Evolutionary conservation across 2,797 vertebrate species (phyloP).

Genomic region (Bradypodion pumilum): DNA sequence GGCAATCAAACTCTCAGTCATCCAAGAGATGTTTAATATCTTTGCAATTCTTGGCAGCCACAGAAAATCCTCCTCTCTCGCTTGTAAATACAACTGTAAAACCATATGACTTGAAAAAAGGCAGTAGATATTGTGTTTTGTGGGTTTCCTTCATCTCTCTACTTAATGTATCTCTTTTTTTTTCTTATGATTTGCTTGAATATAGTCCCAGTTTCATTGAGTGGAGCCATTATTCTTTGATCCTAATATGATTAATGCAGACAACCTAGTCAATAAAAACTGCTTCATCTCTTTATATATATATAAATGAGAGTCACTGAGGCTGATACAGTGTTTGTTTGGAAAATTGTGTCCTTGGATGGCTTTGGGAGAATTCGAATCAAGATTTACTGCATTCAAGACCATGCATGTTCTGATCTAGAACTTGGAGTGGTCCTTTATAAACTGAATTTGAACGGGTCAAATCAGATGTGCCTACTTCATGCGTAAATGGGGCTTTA

Average conservation of each 20-base stretch:
- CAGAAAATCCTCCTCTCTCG: conserved; percentile 9
- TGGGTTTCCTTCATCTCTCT: not conserved
- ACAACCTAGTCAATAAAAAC: not conserved
- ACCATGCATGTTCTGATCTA: not conserved
- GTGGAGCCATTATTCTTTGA: conserved; percentile 1
- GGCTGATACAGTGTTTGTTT: not conserved
- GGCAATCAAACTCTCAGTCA: conserved; percentile 14
- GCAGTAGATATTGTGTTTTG: not conserved
- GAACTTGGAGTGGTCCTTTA: no score
- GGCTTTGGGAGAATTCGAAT: not conserved
- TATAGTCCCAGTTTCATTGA: not conserved
- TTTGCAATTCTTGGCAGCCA: conserved; percentile 2
- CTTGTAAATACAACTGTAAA: conserved; percentile 1
- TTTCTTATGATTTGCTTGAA: not conserved
- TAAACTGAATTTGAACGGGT: no score
- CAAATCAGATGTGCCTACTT: no score
- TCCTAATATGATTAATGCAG: conserved; percentile 6
- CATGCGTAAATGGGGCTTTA: no score
- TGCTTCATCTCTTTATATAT: not conserved
- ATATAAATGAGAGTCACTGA: not conserved
- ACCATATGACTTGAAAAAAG: conserved; percentile 23
- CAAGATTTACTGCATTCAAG: not conserved
- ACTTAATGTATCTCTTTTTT: not conserved
- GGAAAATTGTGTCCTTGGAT: not conserved
- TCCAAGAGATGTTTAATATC: conserved; percentile 16